These are phyloP conservation scores for Potamilus streckersoni DNA, from an alignment of 1,140 invertebrate species.

Conservation along the genomic window DNA sequence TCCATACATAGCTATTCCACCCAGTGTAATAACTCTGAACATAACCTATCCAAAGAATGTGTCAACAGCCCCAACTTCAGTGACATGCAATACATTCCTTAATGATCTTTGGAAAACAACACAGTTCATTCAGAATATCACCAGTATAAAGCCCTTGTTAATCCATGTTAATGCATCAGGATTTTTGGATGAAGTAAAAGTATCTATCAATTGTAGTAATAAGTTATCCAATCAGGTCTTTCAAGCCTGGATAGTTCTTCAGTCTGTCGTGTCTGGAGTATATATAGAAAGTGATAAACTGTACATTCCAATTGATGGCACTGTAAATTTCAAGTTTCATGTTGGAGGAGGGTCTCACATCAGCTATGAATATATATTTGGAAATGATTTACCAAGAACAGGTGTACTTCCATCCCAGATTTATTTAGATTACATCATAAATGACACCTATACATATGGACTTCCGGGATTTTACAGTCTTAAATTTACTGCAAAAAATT, in stretches of 20 bases:
- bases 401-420: constrained; percentile 16
- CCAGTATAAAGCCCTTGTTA: not conserved
- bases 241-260: constrained; percentile 22
- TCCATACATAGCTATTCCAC: constrained; percentile 17
- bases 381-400: constrained; percentile 1
- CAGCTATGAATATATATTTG: constrained; percentile 22
- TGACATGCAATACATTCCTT: constrained; percentile 22
- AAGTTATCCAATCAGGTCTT: constrained; percentile 28
- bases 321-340: constrained; percentile 21
- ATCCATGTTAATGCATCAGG: constrained; percentile 8
- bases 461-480: constrained; percentile 25
- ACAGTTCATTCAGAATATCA: constrained; percentile 7
- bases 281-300: constrained; percentile 11
- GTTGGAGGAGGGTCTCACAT: constrained; percentile 33
- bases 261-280: constrained; percentile 25
- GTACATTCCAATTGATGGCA: constrained; percentile 22
- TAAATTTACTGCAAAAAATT: constrained; percentile 20
- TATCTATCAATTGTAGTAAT: constrained; percentile 39
- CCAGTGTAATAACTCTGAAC: constrained; percentile 4
- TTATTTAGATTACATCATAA: constrained; percentile 15
- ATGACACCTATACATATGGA: constrained; percentile 14
- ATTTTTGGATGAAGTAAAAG: constrained; percentile 12
- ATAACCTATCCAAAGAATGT: constrained; percentile 11
- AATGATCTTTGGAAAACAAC: not conserved
- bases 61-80: constrained; percentile 24